These are phyloP conservation scores for Melanostigma gelatinosum DNA, from an alignment of 2,113 vertebrate genomes.

Conservation along the genomic window DNA sequence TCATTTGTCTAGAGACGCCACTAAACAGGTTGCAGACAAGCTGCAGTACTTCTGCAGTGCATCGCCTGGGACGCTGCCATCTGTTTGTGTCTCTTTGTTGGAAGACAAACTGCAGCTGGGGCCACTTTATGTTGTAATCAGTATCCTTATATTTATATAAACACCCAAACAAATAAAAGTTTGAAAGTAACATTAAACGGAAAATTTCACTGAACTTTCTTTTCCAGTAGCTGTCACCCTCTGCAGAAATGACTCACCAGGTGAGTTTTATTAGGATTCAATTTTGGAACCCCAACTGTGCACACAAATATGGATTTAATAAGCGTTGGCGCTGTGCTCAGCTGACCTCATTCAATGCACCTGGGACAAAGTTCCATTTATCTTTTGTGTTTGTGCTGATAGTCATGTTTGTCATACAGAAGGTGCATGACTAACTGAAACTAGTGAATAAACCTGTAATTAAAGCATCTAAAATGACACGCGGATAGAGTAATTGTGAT, in stretches of 20 bases:
- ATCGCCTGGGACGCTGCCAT: constrained; percentile 70
- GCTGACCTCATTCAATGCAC: constrained; percentile 47
- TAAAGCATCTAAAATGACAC: constrained; percentile 32
- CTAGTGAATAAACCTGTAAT: constrained; percentile 37
- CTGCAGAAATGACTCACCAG: constrained; percentile 40
- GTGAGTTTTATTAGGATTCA: constrained; percentile 45
- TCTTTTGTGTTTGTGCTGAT: constrained; percentile 28
- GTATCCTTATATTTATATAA: background rate
- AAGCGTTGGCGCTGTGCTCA: constrained; percentile 34
- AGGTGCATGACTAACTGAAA: constrained; percentile 34
- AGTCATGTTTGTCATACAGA: background rate
- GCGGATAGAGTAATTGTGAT: background rate
- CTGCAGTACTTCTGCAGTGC: constrained; percentile 55
- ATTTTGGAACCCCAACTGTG: constrained; percentile 28
- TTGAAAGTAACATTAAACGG: constrained; percentile 16
- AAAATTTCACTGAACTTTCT: constrained; percentile 31
- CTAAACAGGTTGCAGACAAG: constrained; percentile 70
- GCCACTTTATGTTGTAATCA: constrained; percentile 36
- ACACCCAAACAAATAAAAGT: constrained; percentile 25
- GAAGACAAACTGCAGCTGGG: constrained; percentile 52
- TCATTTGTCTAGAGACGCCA: constrained; percentile 65
- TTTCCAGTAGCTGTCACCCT: constrained; percentile 13
- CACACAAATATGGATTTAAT: constrained; percentile 37
- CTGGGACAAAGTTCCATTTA: constrained; percentile 43
- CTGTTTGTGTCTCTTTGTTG: constrained; percentile 63